Evolutionary conservation across 2,888 invertebrate species (phyloP), one percentile per base, ranked within the genome.

Genomic region (Dryocosmus kuriphilus): DNA sequence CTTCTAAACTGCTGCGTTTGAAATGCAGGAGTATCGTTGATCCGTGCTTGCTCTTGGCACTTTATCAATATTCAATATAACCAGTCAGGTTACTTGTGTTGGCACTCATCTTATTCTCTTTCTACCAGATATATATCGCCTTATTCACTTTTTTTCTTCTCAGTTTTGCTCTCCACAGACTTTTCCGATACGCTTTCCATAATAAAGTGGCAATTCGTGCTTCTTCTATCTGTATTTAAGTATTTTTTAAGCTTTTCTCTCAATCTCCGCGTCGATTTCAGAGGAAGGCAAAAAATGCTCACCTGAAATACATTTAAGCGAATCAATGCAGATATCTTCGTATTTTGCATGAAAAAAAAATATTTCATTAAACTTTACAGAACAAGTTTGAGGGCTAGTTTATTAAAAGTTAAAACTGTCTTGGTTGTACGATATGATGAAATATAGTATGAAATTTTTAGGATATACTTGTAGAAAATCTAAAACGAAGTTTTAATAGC

Each of bases 51-150:
- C 62, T 35, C 46, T 67, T 67, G 67, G 67, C 67, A 67, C 46
- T 67, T 67, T 46, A 46, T 67, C 67, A 67, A 67, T 67, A 67
- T 67, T 67, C 67, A 67, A 67, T 67, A 67, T 46, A 67, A 27
- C 67, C 8, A 71, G 77, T 79, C 76, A 75, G 55, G 35, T 57
- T 61, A 67, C 76, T 61, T 76, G 27, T 51, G 71, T 75, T 57
- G 61, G 30, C 32, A 74, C 57, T 74, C 76, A 55, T 55, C 46
- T 51, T 71, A 22, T 57, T 78, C 32, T 55, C 51, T 27, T 63
- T 65, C 55, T 14, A 55, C 11, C 24, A 24, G 46, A 51, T 51
- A 77, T 63, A 46, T 16, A 46, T 63, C 22, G 73, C 65, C 77
- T 73, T 63, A 62, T 78, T n/a, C 67, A 57, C 51, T 65, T 4